Evolutionary conservation across 2,888 invertebrate genomes (phyloP).

Genomic region (Noctua pronuba): DNA sequence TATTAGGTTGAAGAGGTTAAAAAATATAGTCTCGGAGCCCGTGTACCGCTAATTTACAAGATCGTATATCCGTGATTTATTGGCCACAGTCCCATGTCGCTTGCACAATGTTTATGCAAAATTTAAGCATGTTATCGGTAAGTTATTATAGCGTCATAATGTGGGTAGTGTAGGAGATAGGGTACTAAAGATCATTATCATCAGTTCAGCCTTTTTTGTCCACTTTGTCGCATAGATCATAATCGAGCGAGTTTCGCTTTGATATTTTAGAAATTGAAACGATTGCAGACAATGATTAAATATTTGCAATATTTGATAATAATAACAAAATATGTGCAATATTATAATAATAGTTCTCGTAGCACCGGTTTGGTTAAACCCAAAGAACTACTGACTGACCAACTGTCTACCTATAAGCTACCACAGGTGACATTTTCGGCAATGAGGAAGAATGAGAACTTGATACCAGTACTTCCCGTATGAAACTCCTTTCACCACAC

Average conservation of each 20-base stretch:
- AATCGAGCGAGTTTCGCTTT: not conserved
- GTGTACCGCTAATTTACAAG: constrained; percentile 35
- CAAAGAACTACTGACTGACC: not conserved
- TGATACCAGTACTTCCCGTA: not conserved
- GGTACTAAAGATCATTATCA: too few species aligned
- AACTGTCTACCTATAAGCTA: not conserved
- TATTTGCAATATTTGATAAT: not conserved
- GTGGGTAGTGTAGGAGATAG: constrained; percentile 46
- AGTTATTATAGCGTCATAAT: constrained; percentile 54
- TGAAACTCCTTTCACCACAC: not conserved
- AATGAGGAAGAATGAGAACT: not conserved
- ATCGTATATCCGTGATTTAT: constrained; percentile 62
- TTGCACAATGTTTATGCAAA: constrained; percentile 62
- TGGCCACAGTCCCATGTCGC: constrained; percentile 29
- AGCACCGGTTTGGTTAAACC: not conserved
- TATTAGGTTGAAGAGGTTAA: constrained; percentile 49
- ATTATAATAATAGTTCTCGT: too few species aligned
- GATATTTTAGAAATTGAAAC: not conserved
- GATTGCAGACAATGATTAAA: not conserved
- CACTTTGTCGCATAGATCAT: not conserved
- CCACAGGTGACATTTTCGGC: not conserved
- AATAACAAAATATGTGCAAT: not conserved
- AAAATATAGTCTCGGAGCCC: constrained; percentile 24
- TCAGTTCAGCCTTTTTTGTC: not conserved
- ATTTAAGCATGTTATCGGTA: constrained; percentile 52